phyloP scores from a whole-genome alignment of 2,113 vertebrate species.

The Crypturellus undulatus region DNA sequence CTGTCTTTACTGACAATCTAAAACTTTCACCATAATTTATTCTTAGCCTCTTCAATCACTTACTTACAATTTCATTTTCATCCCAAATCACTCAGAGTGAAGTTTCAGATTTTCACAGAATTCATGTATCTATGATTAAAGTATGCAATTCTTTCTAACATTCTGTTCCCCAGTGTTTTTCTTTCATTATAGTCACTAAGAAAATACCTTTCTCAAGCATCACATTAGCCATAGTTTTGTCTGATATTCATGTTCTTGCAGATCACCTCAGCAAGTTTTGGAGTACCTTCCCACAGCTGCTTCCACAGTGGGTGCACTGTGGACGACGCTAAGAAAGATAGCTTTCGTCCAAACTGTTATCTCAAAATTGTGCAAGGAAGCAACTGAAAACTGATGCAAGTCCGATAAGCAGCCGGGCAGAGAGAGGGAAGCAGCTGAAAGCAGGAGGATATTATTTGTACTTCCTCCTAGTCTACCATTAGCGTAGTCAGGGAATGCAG shows the following conservation, averaged over 20 bases:
- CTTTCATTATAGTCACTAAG: neutral
- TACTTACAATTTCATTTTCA: neutral
- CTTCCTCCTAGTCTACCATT: neutral
- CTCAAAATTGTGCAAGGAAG: neutral
- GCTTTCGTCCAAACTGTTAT: neutral
- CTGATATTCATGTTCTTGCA: neutral
- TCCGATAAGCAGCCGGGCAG: neutral
- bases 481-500: no score
- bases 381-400: neutral
- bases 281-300: rapidly evolving
- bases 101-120: neutral
- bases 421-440: neutral
- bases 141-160: neutral
- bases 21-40: neutral
- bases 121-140: neutral
- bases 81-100: neutral
- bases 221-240: neutral
- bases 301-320: rapidly evolving
- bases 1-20: constrained; percentile 11
- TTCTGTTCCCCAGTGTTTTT: neutral
- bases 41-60: neutral
- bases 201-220: neutral
- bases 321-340: neutral
- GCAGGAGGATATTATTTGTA: neutral
- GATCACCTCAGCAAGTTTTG: rapidly evolving